Evolutionary conservation across 2,797 vertebrate genomes (phyloP).

Genomic region (Eulemur mongoz): DNA sequence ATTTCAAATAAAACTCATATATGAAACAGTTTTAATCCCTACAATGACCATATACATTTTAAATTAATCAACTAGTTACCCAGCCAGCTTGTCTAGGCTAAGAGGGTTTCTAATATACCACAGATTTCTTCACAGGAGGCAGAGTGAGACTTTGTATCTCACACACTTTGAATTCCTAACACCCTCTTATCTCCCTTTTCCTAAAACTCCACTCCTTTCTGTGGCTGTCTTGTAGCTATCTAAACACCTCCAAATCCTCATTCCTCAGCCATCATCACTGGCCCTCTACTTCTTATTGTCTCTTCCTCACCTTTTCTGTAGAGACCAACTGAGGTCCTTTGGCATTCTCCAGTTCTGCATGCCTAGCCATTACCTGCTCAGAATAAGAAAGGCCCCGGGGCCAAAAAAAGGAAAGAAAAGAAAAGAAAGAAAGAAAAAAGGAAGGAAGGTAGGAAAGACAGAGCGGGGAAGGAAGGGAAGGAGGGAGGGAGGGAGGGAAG

Average conservation of each 20-base stretch:
- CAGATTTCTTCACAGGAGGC: not conserved
- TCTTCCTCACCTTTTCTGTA: not conserved
- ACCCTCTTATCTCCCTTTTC: not conserved
- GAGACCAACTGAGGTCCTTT: not conserved
- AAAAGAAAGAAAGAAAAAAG: too few species aligned
- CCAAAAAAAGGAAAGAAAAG: not conserved
- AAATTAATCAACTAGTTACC: not conserved
- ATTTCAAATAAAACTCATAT: constrained; percentile 33
- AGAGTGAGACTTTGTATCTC: not conserved
- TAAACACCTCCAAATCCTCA: not conserved
- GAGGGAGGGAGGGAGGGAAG: not conserved
- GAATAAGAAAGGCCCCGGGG: not conserved
- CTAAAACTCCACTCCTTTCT: not conserved
- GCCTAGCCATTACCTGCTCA: not conserved
- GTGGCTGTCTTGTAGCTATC: not conserved
- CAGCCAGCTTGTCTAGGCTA: not conserved
- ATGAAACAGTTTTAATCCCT: not conserved
- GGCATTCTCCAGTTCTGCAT: not conserved
- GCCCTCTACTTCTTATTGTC: not conserved
- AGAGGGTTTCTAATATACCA: not conserved
- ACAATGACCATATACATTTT: not conserved
- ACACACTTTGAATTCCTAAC: not conserved
- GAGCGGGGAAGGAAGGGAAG: not conserved
- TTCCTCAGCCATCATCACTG: not conserved
- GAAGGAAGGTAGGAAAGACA: fast-evolving